Evolutionary conservation across 2,797 vertebrate genomes (phyloP), one percentile per base, ranked within the genome.

Genomic region (Paguma larvata): DNA sequence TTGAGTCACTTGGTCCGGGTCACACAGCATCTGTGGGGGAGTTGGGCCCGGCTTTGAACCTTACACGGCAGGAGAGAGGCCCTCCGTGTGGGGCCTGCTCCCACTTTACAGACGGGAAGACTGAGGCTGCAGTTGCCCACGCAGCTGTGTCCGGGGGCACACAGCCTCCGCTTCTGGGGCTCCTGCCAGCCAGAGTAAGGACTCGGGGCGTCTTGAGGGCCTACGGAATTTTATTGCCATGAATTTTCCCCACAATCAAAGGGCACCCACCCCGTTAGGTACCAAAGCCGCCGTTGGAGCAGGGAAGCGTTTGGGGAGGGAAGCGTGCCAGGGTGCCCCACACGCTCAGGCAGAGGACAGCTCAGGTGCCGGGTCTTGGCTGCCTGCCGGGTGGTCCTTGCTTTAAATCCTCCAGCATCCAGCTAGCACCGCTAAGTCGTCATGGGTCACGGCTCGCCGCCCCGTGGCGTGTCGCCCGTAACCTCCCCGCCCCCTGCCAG

Each of bases 291-390:
- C 11, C 14, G 34, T 38, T 25, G 48, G 72, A 15, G n/a, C n/a
- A n/a, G n/a, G n/a, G n/a, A n/a, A n/a, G 44, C 48, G 48, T 32
- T 5, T 9, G 67, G 23, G 30, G 34, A 13, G 4, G 3, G 13
- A 6, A 18, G 11, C 70, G 68, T 18, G 19, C 34, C 0, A 0
- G 1, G 7, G 8, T 6, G 0, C 14, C 27, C 5, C 8, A 0
- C 7, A 23, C 62, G 34, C 56, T 53, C 21, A 25, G 21, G 15
- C 46, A 56, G 75, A 34, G 44, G 27, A 2, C 1, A 46, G 30
- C 48, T 30, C 70, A 0, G 32, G 83, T 1, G 6, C 15, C 3
- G 13, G 82, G 75, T 5, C 21, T n/a, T 14, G 6, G 0, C 38
- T 1, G 14, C 14, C 0, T 14, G 46, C 25, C 0, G 0, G 3